Evolutionary conservation across 2,113 vertebrate species (phyloP).

Genomic region (Myocastor coypus): DNA sequence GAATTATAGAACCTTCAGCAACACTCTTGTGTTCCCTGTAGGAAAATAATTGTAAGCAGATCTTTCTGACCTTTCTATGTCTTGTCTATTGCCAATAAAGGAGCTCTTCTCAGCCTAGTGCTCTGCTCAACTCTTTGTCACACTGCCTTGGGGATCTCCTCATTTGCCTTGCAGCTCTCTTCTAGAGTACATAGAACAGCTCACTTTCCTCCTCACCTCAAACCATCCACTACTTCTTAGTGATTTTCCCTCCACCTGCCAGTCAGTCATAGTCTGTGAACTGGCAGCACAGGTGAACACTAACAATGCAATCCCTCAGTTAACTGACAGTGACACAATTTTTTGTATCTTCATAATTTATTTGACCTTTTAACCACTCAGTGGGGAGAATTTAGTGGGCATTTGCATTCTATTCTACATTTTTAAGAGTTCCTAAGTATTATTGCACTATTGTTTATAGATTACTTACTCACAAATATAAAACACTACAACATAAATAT

Average conservation of each 20-base stretch:
- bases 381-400: neutral
- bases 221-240: neutral
- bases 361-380: neutral
- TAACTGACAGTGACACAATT: neutral
- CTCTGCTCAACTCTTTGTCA: neutral
- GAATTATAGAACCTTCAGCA: neutral
- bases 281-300: neutral
- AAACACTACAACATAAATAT: slow-evolving; percentile 2
- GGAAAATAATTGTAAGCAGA: neutral
- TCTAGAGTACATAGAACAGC: neutral
- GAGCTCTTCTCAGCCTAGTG: neutral
- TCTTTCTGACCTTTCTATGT: neutral
- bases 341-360: neutral
- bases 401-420: slow-evolving; percentile 20
- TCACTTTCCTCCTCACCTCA: neutral
- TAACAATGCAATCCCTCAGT: neutral
- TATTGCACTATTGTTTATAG: neutral
- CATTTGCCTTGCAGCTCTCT: neutral
- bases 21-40: neutral
- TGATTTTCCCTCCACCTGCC: neutral
- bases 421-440: neutral
- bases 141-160: neutral
- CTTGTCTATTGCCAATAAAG: neutral
- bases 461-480: slow-evolving; percentile 30
- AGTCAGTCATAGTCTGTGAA: neutral